Percentiles rank a stretch among this genome's conserved stretches.
Conservation (phyloP, 2,888 invertebrate species). For the Notocelia uddmanniana region DNA sequence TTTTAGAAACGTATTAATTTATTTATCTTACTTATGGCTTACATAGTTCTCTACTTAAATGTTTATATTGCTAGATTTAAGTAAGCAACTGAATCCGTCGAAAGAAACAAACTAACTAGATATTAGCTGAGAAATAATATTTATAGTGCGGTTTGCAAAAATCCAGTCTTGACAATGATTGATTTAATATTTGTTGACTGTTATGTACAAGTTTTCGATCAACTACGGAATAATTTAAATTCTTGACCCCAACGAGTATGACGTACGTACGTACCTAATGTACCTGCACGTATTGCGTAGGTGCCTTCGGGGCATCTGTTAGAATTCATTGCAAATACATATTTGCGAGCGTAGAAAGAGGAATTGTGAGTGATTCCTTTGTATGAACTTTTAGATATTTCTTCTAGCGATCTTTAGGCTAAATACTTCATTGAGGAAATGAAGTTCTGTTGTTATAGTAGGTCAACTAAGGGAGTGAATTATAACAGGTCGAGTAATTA, state of each 20-base stretch:
- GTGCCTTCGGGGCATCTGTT: not conserved
- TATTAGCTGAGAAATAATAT: too few species aligned
- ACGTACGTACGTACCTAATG: constrained; percentile 14
- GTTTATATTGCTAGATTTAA: too few species aligned
- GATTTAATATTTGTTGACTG: not conserved
- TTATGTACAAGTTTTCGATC: not conserved
- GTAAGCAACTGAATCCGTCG: too few species aligned
- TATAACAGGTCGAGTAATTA: not conserved
- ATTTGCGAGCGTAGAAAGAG: too few species aligned
- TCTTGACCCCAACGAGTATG: constrained; percentile 18
- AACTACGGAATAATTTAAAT: constrained; percentile 12
- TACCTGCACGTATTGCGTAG: constrained; percentile 12
- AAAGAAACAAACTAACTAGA: too few species aligned
- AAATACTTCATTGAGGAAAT: constrained; percentile 2
- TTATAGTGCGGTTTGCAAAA: not conserved
- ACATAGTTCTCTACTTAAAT: too few species aligned
- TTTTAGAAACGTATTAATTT: too few species aligned
- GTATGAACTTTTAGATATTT: not conserved
- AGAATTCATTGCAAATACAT: too few species aligned
- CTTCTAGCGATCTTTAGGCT: too few species aligned
- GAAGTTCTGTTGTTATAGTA: not conserved
- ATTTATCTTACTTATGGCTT: too few species aligned
- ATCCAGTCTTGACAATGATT: not conserved
- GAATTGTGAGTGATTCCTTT: constrained; percentile 10
- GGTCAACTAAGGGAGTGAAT: not conserved